Conservation (phyloP, 2,888 invertebrate species). For the Rhopalosiphum nymphaeae region DNA sequence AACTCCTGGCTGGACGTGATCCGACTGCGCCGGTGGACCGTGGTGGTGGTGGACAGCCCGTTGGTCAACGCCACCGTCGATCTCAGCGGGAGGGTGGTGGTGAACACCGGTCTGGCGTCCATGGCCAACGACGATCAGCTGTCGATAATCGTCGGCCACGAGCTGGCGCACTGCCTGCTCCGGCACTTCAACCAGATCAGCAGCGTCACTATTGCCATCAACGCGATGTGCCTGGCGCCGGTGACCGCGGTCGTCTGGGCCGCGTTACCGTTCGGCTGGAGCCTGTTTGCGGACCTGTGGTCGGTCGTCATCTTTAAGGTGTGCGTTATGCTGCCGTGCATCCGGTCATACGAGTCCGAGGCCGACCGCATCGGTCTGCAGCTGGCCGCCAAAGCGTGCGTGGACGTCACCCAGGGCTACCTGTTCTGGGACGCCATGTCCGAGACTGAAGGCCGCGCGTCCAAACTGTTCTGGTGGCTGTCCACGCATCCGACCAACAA, state of each 20-base stretch:
- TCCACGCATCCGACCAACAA: background rate
- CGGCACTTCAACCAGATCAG: background rate
- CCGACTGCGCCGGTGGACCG: background rate
- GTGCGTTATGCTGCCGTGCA: background rate
- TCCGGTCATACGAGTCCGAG: background rate
- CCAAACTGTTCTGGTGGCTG: background rate
- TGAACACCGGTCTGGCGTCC: background rate
- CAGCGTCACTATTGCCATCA: background rate
- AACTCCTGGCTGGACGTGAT: background rate
- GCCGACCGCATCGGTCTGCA: background rate
- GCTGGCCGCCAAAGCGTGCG: background rate
- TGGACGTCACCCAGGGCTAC: background rate
- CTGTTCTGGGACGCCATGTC: background rate
- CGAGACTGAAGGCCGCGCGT: rapidly evolving
- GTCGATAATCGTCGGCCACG: background rate
- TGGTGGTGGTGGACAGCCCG: background rate
- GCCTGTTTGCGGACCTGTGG: background rate
- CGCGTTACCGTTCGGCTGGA: no score
- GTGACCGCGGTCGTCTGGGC: no score
- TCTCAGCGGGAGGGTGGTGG: background rate
- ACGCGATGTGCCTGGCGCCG: background rate
- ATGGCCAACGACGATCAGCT: background rate
- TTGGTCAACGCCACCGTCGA: background rate
- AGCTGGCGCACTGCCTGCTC: background rate
- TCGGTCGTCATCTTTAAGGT: background rate